A percentile compares a stretch with the other conserved stretches of the same genome.
phyloP scores from a whole-genome alignment of 2,797 vertebrate species.

The Argya squamiceps region DNA sequence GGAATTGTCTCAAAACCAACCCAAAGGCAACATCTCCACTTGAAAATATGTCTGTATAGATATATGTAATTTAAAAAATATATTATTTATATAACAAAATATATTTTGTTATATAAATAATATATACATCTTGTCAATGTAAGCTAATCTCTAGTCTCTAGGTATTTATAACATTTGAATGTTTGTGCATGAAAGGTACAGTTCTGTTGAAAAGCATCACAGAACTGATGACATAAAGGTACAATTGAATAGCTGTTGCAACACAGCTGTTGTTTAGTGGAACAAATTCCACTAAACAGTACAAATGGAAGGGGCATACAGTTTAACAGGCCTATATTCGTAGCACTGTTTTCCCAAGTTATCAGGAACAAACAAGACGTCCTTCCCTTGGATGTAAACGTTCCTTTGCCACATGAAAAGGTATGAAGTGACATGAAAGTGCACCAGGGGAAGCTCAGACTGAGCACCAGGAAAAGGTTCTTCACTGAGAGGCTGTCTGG shows the following conservation, averaged over 20 bases:
- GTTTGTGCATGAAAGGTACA: background rate
- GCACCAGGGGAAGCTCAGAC: background rate
- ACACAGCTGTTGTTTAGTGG: background rate
- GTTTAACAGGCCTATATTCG: background rate
- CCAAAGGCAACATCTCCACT: background rate
- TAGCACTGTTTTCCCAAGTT: background rate
- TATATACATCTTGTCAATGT: background rate
- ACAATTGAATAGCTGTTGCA: background rate
- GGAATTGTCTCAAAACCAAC: background rate
- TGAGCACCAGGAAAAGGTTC: background rate
- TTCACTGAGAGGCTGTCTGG: background rate
- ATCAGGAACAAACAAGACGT: background rate
- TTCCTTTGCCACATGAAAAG: background rate
- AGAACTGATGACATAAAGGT: background rate
- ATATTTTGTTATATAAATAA: too few relatives aligned
- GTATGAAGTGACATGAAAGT: background rate
- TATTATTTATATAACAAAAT: background rate
- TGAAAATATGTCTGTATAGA: background rate
- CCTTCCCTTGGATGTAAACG: background rate
- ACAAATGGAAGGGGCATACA: background rate
- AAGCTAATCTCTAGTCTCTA: background rate
- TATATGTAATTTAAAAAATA: background rate
- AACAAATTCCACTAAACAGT: background rate
- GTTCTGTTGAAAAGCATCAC: background rate
- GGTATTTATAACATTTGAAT: background rate